Conservation (phyloP, 2,113 vertebrate species). For the Salvelinus alpinus region DNA sequence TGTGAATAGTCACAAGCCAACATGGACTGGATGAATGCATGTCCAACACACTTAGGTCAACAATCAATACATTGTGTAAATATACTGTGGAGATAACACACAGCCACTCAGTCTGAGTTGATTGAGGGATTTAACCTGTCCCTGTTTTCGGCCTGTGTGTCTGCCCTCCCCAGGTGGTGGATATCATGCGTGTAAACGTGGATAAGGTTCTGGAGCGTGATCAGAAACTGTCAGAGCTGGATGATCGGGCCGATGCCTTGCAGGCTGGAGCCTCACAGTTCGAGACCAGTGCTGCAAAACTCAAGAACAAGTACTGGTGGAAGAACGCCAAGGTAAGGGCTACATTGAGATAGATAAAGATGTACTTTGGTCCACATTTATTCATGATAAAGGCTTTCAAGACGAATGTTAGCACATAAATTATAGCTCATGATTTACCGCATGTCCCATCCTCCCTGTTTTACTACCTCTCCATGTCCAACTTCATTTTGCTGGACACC, state of each 20-base stretch:
- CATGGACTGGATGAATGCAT: no score
- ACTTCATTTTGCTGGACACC: no score
- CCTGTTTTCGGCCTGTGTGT: neutral
- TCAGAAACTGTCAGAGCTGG: conserved; percentile 92
- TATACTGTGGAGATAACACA: neutral
- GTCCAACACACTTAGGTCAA: no score
- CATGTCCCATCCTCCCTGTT: neutral
- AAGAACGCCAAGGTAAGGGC: conserved; percentile 89
- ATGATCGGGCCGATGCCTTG: conserved; percentile 79
- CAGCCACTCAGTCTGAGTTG: neutral
- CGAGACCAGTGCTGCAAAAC: conserved; percentile 92
- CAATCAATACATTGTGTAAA: no score
- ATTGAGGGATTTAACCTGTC: neutral
- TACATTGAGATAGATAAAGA: neutral
- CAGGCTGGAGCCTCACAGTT: conserved; percentile 91
- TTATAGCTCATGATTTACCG: neutral
- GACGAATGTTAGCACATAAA: neutral
- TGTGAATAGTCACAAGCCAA: neutral
- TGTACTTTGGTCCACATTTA: neutral
- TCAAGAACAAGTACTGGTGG: conserved; percentile 97
- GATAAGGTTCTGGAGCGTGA: conserved; percentile 96
- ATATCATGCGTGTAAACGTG: conserved; percentile 98
- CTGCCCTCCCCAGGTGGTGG: conserved; percentile 80
- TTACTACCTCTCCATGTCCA: conserved; percentile 10
- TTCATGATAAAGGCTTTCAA: neutral